Evolutionary conservation across 2,888 invertebrate genomes (phyloP).

Genomic region (Xanthia togata): DNA sequence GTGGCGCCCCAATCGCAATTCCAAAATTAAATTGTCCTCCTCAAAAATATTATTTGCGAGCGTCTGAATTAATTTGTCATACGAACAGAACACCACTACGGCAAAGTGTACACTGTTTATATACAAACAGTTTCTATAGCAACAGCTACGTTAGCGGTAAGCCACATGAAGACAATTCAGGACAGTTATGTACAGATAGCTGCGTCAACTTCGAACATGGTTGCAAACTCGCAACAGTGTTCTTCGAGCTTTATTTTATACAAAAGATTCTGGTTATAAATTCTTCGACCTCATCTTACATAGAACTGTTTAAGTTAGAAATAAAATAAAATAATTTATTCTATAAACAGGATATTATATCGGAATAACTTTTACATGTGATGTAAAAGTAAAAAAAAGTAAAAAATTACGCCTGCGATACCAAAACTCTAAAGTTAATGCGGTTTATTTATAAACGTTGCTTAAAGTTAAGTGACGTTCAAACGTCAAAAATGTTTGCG

Average conservation of each 20-base stretch:
- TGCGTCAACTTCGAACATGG: not conserved
- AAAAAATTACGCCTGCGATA: too few species aligned
- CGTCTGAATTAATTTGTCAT: not conserved
- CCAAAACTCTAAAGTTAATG: too few species aligned
- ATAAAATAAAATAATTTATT: not conserved
- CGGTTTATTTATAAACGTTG: too few species aligned
- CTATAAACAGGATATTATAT: not conserved
- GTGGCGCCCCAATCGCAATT: not conserved
- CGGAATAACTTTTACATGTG: not conserved
- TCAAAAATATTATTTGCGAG: not conserved
- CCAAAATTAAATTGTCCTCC: not conserved
- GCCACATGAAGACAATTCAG: not conserved
- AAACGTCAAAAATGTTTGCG: too few species aligned
- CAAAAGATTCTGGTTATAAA: not conserved
- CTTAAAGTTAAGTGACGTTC: too few species aligned
- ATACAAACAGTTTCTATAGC: not conserved
- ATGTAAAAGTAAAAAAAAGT: not conserved
- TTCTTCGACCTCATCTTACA: not conserved
- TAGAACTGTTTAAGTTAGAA: not conserved
- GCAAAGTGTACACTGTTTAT: not conserved
- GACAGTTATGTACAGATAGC: not conserved
- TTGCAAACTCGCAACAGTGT: not conserved
- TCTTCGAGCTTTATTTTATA: not conserved
- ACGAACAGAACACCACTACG: not conserved
- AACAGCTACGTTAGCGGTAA: conserved; percentile 2